Conservation (phyloP, 2,888 invertebrate species). For the Drosophila niveifrons region DNA sequence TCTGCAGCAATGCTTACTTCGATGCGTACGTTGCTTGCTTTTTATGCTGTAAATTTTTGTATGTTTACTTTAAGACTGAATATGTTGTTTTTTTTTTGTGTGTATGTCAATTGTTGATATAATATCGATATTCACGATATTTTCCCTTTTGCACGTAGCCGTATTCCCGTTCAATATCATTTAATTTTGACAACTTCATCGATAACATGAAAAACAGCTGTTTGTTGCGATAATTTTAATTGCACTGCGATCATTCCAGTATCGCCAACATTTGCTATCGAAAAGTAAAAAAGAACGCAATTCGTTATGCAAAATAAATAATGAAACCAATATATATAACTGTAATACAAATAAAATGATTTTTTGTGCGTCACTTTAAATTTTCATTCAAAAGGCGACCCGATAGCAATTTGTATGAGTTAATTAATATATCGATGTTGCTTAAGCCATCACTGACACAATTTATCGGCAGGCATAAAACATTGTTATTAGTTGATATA, state of each 20-base stretch:
- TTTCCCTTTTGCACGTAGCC: conserved; percentile 7
- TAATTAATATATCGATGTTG: conserved; percentile 2
- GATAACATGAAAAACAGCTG: conserved; percentile 30
- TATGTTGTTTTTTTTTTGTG: conserved; percentile 50
- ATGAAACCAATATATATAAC: background rate
- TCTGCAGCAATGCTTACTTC: conserved; percentile 34
- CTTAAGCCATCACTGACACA: conserved; percentile 20
- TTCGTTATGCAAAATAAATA: background rate
- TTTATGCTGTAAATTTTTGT: conserved; percentile 53
- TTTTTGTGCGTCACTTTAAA: background rate
- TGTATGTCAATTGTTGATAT: conserved; percentile 62
- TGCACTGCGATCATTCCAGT: background rate
- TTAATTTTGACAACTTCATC: conserved; percentile 16
- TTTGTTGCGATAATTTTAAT: background rate
- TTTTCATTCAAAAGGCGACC: background rate
- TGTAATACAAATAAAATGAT: background rate
- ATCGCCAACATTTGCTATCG: background rate
- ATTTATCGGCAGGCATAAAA: conserved; percentile 21
- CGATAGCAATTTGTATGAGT: background rate
- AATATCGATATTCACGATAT: conserved; percentile 53
- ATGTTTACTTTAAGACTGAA: conserved; percentile 65
- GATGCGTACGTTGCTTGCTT: conserved; percentile 30
- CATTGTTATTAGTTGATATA: conserved; percentile 16
- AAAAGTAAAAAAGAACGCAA: background rate
- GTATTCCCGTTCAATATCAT: conserved; percentile 1